These are phyloP conservation scores for Dicyrtomina minuta DNA, from an alignment of 2,888 invertebrate species.

Conservation along the genomic window DNA sequence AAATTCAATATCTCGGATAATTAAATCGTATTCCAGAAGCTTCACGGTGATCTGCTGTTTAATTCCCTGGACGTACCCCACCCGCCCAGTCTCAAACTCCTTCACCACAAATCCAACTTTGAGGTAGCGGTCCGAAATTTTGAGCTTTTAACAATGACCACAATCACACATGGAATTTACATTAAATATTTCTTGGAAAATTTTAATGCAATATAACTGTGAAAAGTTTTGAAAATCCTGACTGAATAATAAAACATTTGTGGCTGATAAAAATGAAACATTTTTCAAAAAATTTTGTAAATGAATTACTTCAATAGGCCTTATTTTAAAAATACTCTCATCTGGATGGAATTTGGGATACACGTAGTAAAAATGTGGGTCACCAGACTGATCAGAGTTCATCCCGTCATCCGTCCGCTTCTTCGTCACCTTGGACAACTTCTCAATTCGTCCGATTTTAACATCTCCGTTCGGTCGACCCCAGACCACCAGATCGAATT, in stretches of 20 bases:
- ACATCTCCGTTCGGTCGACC: conserved; percentile 10
- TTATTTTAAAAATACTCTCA: conserved; percentile 19
- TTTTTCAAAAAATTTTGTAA: background rate
- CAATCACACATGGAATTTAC: too few species aligned
- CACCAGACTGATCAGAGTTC: conserved; percentile 18
- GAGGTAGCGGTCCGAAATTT: conserved; percentile 25
- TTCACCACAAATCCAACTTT: conserved; percentile 15
- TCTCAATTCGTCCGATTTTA: conserved; percentile 26
- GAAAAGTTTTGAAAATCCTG: too few species aligned
- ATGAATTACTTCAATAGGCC: conserved; percentile 20
- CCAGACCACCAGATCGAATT: conserved; percentile 13
- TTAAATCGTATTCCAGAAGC: conserved; percentile 4
- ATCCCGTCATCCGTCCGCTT: conserved; percentile 17
- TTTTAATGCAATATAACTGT: too few species aligned
- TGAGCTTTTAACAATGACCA: too few species aligned
- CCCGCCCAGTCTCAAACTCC: conserved; percentile 18
- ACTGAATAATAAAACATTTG: background rate
- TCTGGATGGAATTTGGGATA: conserved; percentile 23
- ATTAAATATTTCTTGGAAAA: too few species aligned
- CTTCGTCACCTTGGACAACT: conserved; percentile 25
- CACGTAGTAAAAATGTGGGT: conserved; percentile 26
- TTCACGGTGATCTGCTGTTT: conserved; percentile 19
- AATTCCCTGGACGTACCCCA: conserved; percentile 21
- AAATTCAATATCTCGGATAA: conserved; percentile 14
- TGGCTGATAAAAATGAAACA: background rate